Evolutionary conservation across 2,888 invertebrate genomes (phyloP).

Genomic region (Eupithecia tripunctaria): DNA sequence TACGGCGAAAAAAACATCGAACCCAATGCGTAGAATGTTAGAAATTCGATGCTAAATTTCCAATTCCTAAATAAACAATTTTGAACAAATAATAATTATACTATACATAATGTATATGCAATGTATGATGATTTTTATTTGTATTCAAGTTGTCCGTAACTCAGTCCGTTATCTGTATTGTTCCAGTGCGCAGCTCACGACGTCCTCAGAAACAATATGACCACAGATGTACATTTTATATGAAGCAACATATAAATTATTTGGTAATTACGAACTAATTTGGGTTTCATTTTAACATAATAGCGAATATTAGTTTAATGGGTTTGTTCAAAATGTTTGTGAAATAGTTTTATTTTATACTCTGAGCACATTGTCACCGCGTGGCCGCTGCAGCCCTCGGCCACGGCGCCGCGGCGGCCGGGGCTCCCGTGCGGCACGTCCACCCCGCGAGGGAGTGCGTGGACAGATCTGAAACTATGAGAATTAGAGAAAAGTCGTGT

Average conservation of each 20-base stretch:
- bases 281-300: slow-evolving; percentile 24
- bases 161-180: background rate
- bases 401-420: background rate
- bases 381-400: background rate
- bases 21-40: no score
- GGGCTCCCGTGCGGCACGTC: no score
- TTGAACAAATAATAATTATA: no score
- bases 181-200: slow-evolving; percentile 21
- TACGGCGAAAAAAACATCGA: no score
- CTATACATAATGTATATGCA: no score
- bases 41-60: no score
- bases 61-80: no score
- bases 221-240: slow-evolving; percentile 28
- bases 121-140: no score
- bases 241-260: slow-evolving; percentile 21
- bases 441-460: background rate
- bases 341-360: slow-evolving; percentile 19
- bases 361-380: slow-evolving; percentile 8
- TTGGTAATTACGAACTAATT: slow-evolving; percentile 28
- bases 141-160: no score
- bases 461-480: background rate
- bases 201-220: slow-evolving; percentile 30
- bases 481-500: background rate
- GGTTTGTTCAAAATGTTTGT: slow-evolving; percentile 27
- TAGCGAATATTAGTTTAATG: slow-evolving; percentile 29